Percentiles rank a stretch among this genome's conserved stretches.
phyloP scores from a whole-genome alignment of 1,140 invertebrate genomes.

The Goniozus legneri region DNA sequence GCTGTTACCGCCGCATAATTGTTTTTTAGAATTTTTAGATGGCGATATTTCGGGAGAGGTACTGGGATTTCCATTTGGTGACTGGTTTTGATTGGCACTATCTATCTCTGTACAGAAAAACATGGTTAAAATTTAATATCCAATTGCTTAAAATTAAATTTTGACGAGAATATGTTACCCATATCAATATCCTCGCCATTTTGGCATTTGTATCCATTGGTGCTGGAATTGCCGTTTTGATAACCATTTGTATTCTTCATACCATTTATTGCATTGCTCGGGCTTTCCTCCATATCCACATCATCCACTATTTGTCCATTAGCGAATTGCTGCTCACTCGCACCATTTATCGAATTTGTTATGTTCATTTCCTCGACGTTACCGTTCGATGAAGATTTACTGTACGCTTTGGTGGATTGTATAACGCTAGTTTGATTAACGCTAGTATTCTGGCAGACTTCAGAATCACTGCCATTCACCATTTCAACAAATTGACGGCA shows the following conservation, averaged over 20 bases:
- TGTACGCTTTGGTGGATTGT: slow-evolving; percentile 68
- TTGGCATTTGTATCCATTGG: slow-evolving; percentile 48
- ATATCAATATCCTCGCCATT: slow-evolving; percentile 65
- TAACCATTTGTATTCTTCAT: slow-evolving; percentile 57
- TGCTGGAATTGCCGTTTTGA: slow-evolving; percentile 63
- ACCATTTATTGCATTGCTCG: slow-evolving; percentile 33
- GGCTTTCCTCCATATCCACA: slow-evolving; percentile 51
- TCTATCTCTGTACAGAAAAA: slow-evolving; percentile 54
- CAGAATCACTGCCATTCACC: slow-evolving; percentile 80
- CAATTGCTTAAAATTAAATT: neutral
- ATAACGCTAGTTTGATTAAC: slow-evolving; percentile 69
- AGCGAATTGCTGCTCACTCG: slow-evolving; percentile 40
- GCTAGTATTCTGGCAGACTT: slow-evolving; percentile 55
- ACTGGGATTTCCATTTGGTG: slow-evolving; percentile 33
- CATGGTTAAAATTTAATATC: neutral
- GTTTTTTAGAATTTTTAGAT: slow-evolving; percentile 55
- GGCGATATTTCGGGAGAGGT: slow-evolving; percentile 19
- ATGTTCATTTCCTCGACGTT: slow-evolving; percentile 53
- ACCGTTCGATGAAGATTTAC: slow-evolving; percentile 49
- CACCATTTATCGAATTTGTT: slow-evolving; percentile 44
- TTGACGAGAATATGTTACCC: slow-evolving; percentile 49
- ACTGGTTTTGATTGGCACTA: slow-evolving; percentile 38
- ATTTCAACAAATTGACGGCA: slow-evolving; percentile 97
- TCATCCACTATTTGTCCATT: slow-evolving; percentile 52
- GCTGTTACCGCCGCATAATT: slow-evolving; percentile 72